Evolutionary conservation across 2,888 invertebrate species (phyloP).

Genomic region (Heteromyza rotundicornis): DNA sequence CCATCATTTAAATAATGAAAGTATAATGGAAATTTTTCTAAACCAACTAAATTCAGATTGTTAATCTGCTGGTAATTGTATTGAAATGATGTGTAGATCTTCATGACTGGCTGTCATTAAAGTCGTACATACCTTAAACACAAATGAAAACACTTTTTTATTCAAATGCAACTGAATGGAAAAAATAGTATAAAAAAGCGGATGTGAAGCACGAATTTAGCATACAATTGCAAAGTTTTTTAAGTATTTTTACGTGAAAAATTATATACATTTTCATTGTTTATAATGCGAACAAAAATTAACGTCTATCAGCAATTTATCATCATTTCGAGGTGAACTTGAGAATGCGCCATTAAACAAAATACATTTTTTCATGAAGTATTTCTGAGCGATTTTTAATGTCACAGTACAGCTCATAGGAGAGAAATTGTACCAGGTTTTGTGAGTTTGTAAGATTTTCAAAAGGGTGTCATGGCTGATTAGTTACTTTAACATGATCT

Average conservation of each 20-base stretch:
- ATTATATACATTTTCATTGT: neutral
- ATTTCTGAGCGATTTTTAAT: neutral
- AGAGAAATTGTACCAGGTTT: too few relatives aligned
- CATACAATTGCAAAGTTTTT: neutral
- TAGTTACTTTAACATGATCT: too few relatives aligned
- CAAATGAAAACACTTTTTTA: neutral
- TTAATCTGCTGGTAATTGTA: neutral
- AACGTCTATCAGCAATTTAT: neutral
- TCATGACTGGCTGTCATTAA: neutral
- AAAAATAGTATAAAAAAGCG: neutral
- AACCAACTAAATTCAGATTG: neutral
- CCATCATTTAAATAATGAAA: neutral
- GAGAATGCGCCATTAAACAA: too few relatives aligned
- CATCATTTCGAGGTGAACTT: neutral
- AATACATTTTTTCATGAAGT: too few relatives aligned
- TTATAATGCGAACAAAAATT: neutral
- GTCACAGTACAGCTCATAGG: too few relatives aligned
- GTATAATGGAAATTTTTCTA: neutral
- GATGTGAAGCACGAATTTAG: neutral
- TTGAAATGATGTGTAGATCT: neutral
- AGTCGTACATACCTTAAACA: too few relatives aligned
- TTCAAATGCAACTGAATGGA: neutral
- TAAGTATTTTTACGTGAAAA: neutral
- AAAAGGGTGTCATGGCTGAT: too few relatives aligned
- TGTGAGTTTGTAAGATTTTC: too few relatives aligned